Evolutionary conservation across 1,140 invertebrate genomes (phyloP), one percentile per base, ranked within the genome.

Genomic region (Sitobion miscanthi): DNA sequence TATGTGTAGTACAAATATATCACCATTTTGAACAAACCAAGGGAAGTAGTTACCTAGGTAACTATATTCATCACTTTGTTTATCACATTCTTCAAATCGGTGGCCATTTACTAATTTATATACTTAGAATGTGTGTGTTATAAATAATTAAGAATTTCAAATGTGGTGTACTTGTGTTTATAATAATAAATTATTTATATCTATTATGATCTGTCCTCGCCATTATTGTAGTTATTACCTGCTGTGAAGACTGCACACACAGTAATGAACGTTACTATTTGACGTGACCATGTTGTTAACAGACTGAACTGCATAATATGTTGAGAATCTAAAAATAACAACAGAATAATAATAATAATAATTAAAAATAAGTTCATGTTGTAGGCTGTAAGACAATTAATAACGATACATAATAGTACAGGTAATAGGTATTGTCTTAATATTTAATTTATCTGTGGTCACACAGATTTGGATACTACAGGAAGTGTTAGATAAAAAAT

Each of bases 251-350:
- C 23, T 86, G 82, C 77, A 85, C 47, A 83, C 25, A 93, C 77
- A 42, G 49, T 42, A 38, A 93, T 42, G 82, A 93, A 42, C 49
- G 77, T 52, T 85, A 93, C 49, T 52, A 85, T 93, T 25, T 85
- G 91, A 85, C 38, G 49, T 86, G 91, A 52, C 77, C 91, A 93
- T 93, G 91, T 52, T 86, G 77, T 57, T 42, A 85, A 52, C 77
- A 93, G 82, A 25, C 91, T 93, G 91, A 93, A 93, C 91, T 57
- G 91, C 91, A 93, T 93, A 93, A 93, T 93, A 93, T 54, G 91
- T 86, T 23, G 25, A 35, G 14, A 42, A 85, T 93, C 91, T 91
- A 47, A 45, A 82, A 17, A 49, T 47, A 47, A 91, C 35, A 88
- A 88, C 7, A 88, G 5, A 77, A n/a, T 6, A 77, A 77, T n/a